Conservation (phyloP, 2,797 vertebrate genomes). For the Astyanax mexicanus region DNA sequence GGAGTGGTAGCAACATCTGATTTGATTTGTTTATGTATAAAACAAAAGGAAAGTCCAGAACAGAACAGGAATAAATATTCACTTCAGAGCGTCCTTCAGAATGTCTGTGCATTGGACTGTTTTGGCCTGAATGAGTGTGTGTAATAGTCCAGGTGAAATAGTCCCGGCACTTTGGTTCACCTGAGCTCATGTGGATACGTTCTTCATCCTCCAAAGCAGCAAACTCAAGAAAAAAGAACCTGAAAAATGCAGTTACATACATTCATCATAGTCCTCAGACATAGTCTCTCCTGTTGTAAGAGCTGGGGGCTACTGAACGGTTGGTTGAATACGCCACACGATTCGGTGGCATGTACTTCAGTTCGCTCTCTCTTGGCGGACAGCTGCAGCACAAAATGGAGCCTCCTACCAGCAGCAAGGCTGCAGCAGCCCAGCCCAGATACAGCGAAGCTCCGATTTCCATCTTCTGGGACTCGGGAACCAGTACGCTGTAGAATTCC, state of each 20-base stretch:
- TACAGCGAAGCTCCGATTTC: constrained; percentile 90
- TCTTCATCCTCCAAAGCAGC: constrained; percentile 15
- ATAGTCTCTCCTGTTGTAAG: constrained; percentile 92
- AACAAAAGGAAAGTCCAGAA: constrained; percentile 2
- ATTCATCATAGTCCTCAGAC: constrained; percentile 80
- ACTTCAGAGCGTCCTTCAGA: constrained; percentile 19
- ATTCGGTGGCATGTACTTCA: constrained; percentile 69
- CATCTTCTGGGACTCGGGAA: constrained; percentile 83
- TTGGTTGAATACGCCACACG: constrained; percentile 84
- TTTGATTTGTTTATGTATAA: neutral
- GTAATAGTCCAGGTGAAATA: constrained; percentile 15
- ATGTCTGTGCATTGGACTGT: constrained; percentile 1
- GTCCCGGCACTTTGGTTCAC: neutral
- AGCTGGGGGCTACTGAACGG: constrained; percentile 80
- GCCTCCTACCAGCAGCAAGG: constrained; percentile 85
- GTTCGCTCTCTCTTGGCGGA: constrained; percentile 83
- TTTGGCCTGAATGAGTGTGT: neutral
- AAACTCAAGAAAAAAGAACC: constrained; percentile 4
- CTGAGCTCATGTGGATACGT: constrained; percentile 5
- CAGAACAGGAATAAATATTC: constrained; percentile 31
- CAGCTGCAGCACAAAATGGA: constrained; percentile 91
- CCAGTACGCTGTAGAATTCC: constrained; percentile 88
- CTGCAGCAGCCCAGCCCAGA: constrained; percentile 88
- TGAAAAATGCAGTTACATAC: neutral
- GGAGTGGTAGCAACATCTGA: neutral